A percentile compares a stretch with the other conserved stretches of the same genome.
Evolutionary conservation across 1,140 invertebrate species (phyloP).

Genomic region (Heliconius melpomene): DNA sequence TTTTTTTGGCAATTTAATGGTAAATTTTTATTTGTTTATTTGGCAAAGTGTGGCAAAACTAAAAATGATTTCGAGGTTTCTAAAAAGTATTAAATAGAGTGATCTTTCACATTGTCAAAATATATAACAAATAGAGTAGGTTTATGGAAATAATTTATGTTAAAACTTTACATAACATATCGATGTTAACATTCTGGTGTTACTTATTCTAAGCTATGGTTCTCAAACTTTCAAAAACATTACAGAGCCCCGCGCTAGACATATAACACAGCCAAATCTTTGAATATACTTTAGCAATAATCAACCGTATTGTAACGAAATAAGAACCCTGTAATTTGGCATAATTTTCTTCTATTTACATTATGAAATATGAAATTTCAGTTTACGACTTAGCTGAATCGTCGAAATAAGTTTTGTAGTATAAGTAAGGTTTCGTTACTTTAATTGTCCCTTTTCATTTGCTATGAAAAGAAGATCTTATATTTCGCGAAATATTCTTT

Average conservation of each 20-base stretch:
- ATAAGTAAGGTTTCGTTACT: background rate
- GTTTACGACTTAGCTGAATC: background rate
- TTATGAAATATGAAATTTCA: background rate
- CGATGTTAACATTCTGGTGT: too few species aligned
- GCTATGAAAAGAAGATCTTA: background rate
- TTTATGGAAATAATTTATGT: too few species aligned
- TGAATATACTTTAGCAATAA: background rate
- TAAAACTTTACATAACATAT: background rate
- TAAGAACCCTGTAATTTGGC: background rate
- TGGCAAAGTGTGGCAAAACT: too few species aligned
- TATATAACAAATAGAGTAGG: too few species aligned
- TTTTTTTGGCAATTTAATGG: too few species aligned
- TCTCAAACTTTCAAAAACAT: background rate
- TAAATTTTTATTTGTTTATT: too few species aligned
- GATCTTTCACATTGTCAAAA: too few species aligned
- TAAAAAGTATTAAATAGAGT: too few species aligned
- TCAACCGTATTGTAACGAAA: background rate
- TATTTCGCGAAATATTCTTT: too few species aligned
- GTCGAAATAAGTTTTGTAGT: background rate
- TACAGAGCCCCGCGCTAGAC: background rate
- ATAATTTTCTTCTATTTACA: conserved; percentile 3
- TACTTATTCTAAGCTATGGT: background rate
- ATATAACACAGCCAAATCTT: background rate
- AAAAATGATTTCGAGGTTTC: too few species aligned
- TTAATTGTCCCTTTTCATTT: background rate